Base-by-base conservation (phyloP, 2,888 invertebrate genomes). In the Nysson spinosus region DNA sequence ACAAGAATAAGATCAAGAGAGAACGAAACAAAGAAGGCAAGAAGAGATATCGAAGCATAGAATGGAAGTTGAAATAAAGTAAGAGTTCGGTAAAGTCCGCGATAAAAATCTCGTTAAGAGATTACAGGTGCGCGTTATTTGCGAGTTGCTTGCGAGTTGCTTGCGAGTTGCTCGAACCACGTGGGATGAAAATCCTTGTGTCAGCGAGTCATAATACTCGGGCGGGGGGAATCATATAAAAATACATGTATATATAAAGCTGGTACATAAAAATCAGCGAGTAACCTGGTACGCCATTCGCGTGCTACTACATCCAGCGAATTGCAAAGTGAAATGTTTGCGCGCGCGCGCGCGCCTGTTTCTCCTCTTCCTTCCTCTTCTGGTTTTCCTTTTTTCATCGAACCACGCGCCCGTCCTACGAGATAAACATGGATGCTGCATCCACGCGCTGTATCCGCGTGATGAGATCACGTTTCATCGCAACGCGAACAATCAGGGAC, bases 401-500 rank as follows among this genome's bases (percentile, higher is more conserved):
- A 19, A 26, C 40, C 50, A 24, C 30, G 55, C 67, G 63, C 40
- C 56, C 44, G 44, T 51, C 37, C 58, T n/a, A 54, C 39, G 47
- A 46, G 46, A n/a, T n/a, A n/a, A n/a, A n/a, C n/a, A n/a, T n/a
- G n/a, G n/a, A n/a, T n/a, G n/a, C n/a, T n/a, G n/a, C n/a, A n/a
- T n/a, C n/a, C n/a, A n/a, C n/a, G n/a, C n/a, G n/a, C n/a, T n/a
- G n/a, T n/a, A 35, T 70, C 56, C 60, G 54, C 28, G 55, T 52
- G 70, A 75, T 72, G 72, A 74, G 74, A 74, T 74, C 74, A 74
- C 74, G 75, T 72, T 72, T 72, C 69, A 54, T n/a, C n/a, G 52
- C 47, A 63, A 65, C 52, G 57, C 49, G 49, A 32, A 24, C 57
- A 55, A 56, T 69, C 67, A 55, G 61, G 51, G 52, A 42, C 47